Conservation (phyloP, 2,113 vertebrate genomes). For the Hucho hucho region DNA sequence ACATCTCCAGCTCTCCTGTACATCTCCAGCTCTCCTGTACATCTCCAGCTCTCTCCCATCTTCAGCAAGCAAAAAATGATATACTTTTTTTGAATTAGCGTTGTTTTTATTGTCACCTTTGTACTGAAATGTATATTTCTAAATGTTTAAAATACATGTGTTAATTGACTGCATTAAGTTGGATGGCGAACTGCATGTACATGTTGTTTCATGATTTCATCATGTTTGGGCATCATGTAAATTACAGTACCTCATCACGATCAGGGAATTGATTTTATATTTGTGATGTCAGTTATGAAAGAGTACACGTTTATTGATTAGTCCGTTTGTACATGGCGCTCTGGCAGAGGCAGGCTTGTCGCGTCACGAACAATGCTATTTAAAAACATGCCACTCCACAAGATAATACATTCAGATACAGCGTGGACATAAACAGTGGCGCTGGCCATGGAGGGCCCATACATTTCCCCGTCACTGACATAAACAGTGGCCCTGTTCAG, state of each 20-base stretch:
- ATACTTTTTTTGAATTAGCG: background rate
- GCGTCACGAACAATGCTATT: conserved; percentile 37
- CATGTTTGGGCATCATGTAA: background rate
- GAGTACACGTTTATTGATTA: conserved; percentile 49
- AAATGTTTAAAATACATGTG: no score
- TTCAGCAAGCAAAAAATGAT: no score
- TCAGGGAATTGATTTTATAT: conserved; percentile 19
- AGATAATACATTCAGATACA: conserved; percentile 34
- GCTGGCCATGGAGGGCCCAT: background rate
- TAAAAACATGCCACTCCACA: conserved; percentile 34
- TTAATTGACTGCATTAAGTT: no score
- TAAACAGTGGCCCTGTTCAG: background rate
- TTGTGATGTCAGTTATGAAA: conserved; percentile 13
- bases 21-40: no score
- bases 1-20: no score
- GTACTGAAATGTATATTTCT: background rate
- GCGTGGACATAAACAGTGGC: background rate
- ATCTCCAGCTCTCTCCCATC: no score
- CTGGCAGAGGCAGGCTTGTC: conserved; percentile 31
- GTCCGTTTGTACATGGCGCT: conserved; percentile 38
- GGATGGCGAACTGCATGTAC: no score
- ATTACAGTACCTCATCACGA: background rate
- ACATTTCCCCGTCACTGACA: conserved; percentile 16
- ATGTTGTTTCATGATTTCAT: background rate
- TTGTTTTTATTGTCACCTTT: background rate